Percentiles rank a stretch among this genome's conserved stretches.
Evolutionary conservation across 2,888 invertebrate genomes (phyloP).

Genomic region (Elmis aenea): DNA sequence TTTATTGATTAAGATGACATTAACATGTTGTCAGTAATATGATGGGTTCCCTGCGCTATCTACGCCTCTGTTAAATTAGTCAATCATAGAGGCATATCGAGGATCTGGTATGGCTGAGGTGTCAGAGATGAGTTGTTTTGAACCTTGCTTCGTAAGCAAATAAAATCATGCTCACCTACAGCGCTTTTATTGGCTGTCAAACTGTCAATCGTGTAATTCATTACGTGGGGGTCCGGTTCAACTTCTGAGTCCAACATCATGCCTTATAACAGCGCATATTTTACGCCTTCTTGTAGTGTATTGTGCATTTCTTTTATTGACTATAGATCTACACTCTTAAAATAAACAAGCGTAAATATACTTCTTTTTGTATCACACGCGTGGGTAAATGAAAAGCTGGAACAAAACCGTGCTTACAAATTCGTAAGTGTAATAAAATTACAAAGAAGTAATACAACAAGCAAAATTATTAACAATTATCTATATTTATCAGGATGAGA

Average conservation of each 20-base stretch:
- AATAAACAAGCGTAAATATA: too few relatives aligned
- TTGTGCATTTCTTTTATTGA: too few relatives aligned
- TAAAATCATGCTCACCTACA: conserved; percentile 39
- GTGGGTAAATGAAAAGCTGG: too few relatives aligned
- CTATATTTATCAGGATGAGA: too few relatives aligned
- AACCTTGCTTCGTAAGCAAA: conserved; percentile 32
- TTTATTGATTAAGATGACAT: not conserved
- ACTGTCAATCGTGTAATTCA: conserved; percentile 41
- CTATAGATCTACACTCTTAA: too few relatives aligned
- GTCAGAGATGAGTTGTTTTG: conserved; percentile 32
- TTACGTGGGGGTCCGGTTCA: conserved; percentile 32
- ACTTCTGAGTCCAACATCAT: conserved; percentile 23
- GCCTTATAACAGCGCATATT: not conserved
- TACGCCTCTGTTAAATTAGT: not conserved
- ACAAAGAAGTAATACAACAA: too few relatives aligned
- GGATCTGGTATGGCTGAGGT: conserved; percentile 18
- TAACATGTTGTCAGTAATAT: not conserved
- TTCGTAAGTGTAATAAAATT: too few relatives aligned
- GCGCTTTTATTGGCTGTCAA: conserved; percentile 42
- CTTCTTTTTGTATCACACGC: too few relatives aligned
- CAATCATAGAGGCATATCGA: conserved; percentile 13
- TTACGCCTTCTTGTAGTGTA: not conserved
- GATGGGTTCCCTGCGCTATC: too few relatives aligned
- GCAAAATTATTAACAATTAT: too few relatives aligned
- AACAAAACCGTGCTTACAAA: too few relatives aligned